These are phyloP conservation scores for Pungitius pungitius DNA, from an alignment of 2,113 vertebrate species.

Conservation along the genomic window DNA sequence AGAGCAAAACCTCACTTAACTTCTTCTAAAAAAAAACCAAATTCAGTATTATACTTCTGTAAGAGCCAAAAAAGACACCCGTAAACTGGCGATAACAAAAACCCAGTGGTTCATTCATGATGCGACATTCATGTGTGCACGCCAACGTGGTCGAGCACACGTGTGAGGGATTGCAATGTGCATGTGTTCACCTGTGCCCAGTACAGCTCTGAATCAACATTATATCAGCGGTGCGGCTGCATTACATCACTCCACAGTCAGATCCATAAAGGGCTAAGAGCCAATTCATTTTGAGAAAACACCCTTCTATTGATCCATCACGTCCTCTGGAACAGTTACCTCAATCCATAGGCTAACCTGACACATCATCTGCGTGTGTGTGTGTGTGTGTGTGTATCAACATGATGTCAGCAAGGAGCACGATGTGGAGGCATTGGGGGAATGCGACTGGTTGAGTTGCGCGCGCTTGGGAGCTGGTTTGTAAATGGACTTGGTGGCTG, in stretches of 20 bases:
- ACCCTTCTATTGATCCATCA: slow-evolving; percentile 79
- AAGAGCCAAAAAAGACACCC: background rate
- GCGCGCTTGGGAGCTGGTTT: slow-evolving; percentile 26
- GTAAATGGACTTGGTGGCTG: slow-evolving; percentile 34
- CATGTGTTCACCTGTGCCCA: slow-evolving; percentile 44
- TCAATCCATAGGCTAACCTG: slow-evolving; percentile 68
- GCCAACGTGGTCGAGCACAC: background rate
- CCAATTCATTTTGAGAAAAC: slow-evolving; percentile 79
- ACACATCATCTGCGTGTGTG: slow-evolving; percentile 66
- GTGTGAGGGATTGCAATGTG: slow-evolving; percentile 6
- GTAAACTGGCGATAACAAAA: background rate
- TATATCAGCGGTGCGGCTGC: slow-evolving; percentile 53
- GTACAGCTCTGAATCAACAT: slow-evolving; percentile 65
- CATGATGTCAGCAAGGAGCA: slow-evolving; percentile 40
- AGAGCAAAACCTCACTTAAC: background rate
- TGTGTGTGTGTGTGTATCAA: slow-evolving; percentile 45
- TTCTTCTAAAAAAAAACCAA: background rate
- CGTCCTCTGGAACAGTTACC: slow-evolving; percentile 69
- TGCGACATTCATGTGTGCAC: background rate
- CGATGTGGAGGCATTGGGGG: slow-evolving; percentile 7
- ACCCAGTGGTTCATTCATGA: background rate
- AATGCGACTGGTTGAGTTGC: slow-evolving; percentile 7
- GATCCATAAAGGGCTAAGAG: slow-evolving; percentile 77
- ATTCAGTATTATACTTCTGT: background rate
- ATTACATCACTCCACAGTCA: slow-evolving; percentile 72